phyloP scores from a whole-genome alignment of 2,888 invertebrate species.

The Arctia plantaginis region DNA sequence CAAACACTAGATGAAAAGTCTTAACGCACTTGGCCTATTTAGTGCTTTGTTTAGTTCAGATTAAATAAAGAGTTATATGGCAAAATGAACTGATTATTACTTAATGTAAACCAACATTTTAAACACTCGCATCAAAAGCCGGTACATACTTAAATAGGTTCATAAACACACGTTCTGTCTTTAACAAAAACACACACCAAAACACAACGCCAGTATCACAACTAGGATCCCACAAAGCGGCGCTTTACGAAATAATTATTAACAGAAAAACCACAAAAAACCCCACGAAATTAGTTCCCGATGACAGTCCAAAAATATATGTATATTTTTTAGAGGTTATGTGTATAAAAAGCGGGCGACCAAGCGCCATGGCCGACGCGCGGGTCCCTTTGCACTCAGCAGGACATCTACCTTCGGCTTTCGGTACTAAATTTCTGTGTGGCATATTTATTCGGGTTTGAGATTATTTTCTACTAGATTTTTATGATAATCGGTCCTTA shows the following conservation, averaged over 20 bases:
- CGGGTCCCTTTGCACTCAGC: conserved; percentile 78
- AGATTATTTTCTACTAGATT: conserved; percentile 84
- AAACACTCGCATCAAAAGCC: no score
- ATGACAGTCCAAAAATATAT: conserved; percentile 86
- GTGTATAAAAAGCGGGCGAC: conserved; percentile 64
- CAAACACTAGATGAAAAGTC: no score
- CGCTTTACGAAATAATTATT: conserved; percentile 79
- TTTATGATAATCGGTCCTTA: conserved; percentile 80
- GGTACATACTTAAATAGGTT: not conserved
- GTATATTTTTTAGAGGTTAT: conserved; percentile 73
- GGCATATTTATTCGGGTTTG: conserved; percentile 81
- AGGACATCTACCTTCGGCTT: conserved; percentile 64
- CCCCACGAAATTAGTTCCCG: conserved; percentile 84
- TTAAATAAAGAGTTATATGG: no score
- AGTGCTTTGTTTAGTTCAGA: no score
- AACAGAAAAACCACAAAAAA: conserved; percentile 82
- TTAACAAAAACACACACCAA: conserved; percentile 7
- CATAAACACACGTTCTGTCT: conserved; percentile 1
- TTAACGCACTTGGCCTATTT: no score
- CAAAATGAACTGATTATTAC: not conserved
- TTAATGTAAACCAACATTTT: not conserved
- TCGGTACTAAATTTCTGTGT: conserved; percentile 79
- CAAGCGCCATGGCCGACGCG: conserved; percentile 79
- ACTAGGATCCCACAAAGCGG: conserved; percentile 56
- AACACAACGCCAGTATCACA: conserved; percentile 13